Conservation (phyloP, 2,113 vertebrate genomes). For the Trochalopteron elliotii region DNA sequence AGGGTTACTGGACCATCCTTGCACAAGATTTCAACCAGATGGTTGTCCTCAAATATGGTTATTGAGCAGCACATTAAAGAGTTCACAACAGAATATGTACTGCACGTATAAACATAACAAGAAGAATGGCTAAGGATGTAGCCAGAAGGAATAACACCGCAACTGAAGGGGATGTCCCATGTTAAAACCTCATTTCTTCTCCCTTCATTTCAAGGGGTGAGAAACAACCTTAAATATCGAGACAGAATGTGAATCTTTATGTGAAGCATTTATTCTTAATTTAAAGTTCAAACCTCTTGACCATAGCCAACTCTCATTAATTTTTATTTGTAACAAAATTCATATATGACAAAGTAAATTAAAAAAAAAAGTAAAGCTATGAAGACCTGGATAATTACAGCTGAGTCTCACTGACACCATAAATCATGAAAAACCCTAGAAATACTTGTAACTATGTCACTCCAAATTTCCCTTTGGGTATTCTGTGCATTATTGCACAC, state of each 20-base stretch:
- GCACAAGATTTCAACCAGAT: background rate
- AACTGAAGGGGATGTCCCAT: background rate
- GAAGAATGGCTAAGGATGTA: background rate
- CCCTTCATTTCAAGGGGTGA: background rate
- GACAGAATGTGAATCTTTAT: conserved; percentile 19
- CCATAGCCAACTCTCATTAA: background rate
- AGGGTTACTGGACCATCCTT: background rate
- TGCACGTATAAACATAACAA: background rate
- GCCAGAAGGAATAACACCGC: background rate
- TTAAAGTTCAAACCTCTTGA: conserved; percentile 25
- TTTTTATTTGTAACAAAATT: conserved; percentile 38
- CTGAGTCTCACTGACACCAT: conserved; percentile 17
- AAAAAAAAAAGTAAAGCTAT: background rate
- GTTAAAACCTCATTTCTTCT: background rate
- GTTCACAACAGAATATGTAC: background rate
- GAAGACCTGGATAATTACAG: conserved; percentile 13
- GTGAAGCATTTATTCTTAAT: conserved; percentile 2
- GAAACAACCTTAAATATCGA: background rate
- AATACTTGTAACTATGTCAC: conserved; percentile 61
- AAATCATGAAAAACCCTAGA: conserved; percentile 57
- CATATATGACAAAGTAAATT: conserved; percentile 33
- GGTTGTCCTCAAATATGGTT: background rate
- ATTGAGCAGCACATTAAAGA: background rate
- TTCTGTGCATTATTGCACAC: conserved; percentile 49
- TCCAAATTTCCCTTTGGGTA: conserved; percentile 51